Percentiles rank a stretch among this genome's conserved stretches.
phyloP scores from a whole-genome alignment of 2,888 invertebrate species.

The Erebia palarica region DNA sequence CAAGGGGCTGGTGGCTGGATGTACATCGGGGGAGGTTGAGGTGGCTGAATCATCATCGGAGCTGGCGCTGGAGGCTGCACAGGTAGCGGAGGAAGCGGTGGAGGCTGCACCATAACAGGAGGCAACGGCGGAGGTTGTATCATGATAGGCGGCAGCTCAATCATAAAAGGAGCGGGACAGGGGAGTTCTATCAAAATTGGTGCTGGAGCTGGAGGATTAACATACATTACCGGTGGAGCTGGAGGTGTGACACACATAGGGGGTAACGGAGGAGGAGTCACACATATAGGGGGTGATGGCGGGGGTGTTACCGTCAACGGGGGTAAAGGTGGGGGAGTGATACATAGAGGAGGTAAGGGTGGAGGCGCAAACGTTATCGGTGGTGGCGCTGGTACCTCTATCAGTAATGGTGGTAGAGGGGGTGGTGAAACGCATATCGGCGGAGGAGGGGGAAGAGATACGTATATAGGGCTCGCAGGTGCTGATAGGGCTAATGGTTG shows the following conservation, averaged over 20 bases:
- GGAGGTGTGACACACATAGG: slow-evolving; percentile 66
- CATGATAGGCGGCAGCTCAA: slow-evolving; percentile 60
- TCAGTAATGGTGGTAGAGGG: slow-evolving; percentile 60
- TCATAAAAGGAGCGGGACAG: slow-evolving; percentile 46
- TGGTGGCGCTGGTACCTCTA: slow-evolving; percentile 61
- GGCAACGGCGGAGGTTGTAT: slow-evolving; percentile 69
- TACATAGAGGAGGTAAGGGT: slow-evolving; percentile 61
- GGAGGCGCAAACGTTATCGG: slow-evolving; percentile 57
- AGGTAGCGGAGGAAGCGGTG: slow-evolving; percentile 65
- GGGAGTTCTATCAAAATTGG: slow-evolving; percentile 32
- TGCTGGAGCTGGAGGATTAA: slow-evolving; percentile 45
- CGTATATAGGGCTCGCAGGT: slow-evolving; percentile 58
- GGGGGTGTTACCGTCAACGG: slow-evolving; percentile 67
- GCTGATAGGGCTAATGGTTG: slow-evolving; percentile 49
- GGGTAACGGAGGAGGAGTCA: slow-evolving; percentile 53
- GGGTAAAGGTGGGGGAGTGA: slow-evolving; percentile 63
- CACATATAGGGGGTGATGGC: slow-evolving; percentile 58
- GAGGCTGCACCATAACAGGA: slow-evolving; percentile 66
- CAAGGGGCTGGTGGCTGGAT: slow-evolving; percentile 64
- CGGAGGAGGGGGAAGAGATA: slow-evolving; percentile 62
- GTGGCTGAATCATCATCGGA: slow-evolving; percentile 70
- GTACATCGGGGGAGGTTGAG: slow-evolving; percentile 58
- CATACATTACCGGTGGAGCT: slow-evolving; percentile 50
- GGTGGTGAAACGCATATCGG: slow-evolving; percentile 63
- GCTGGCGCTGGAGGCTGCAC: slow-evolving; percentile 67